Conservation (phyloP, 2,888 invertebrate species). For the Trichacis sp. region DNA sequence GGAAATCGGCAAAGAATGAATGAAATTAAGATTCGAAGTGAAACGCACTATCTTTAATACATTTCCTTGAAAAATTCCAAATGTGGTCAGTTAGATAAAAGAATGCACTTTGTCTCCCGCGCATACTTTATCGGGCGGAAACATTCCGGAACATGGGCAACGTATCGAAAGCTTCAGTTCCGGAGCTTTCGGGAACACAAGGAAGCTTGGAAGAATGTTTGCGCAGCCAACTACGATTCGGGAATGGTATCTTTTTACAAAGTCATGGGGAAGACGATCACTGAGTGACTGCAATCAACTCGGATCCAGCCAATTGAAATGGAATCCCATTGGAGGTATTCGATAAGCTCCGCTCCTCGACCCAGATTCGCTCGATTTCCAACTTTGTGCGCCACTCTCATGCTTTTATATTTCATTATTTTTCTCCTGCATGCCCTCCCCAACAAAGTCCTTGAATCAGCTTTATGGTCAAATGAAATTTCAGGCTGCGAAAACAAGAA, state of each 20-base stretch:
- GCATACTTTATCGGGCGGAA: neutral
- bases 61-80: neutral
- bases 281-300: slow-evolving; percentile 36
- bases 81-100: no score
- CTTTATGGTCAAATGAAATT: slow-evolving; percentile 5
- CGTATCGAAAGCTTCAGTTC: no score
- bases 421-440: slow-evolving; percentile 11
- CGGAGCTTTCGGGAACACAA: neutral
- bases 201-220: no score
- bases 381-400: slow-evolving; percentile 21
- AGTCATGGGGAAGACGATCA: slow-evolving; percentile 24
- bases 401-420: slow-evolving; percentile 30
- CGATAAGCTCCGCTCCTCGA: slow-evolving; percentile 35
- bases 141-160: neutral
- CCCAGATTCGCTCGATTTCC: slow-evolving; percentile 34
- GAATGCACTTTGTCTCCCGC: neutral
- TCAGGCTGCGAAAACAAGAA: no score
- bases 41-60: no score
- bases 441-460: slow-evolving; percentile 29
- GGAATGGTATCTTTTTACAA: slow-evolving; percentile 28
- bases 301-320: slow-evolving; percentile 38
- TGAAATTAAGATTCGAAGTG: no score
- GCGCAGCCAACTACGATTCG: slow-evolving; percentile 10
- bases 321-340: slow-evolving; percentile 33
- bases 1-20: no score